phyloP scores from a whole-genome alignment of 2,888 invertebrate species.

The Ennomos fuscantarius region DNA sequence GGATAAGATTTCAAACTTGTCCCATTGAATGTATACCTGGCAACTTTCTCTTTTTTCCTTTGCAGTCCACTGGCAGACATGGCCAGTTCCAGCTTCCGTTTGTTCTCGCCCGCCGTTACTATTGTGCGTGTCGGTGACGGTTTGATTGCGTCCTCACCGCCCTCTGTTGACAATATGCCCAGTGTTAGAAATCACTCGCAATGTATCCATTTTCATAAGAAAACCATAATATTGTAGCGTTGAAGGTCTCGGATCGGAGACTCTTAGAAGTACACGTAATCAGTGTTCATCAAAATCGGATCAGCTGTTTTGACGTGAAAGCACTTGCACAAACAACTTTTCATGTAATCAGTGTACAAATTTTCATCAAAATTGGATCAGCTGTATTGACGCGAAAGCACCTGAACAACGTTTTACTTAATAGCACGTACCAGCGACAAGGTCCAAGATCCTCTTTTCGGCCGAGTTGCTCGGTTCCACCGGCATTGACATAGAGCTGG shows the following conservation, averaged over 20 bases:
- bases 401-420: too few relatives aligned
- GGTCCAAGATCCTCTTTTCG: constrained; percentile 89
- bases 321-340: neutral
- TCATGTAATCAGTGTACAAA: neutral
- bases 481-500: constrained; percentile 89
- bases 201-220: too few relatives aligned
- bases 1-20: too few relatives aligned
- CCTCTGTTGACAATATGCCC: constrained; percentile 56
- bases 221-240: too few relatives aligned
- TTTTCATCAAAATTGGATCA: too few relatives aligned
- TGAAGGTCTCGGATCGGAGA: too few relatives aligned
- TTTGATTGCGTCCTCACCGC: constrained; percentile 86
- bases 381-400: too few relatives aligned
- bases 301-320: too few relatives aligned
- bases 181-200: too few relatives aligned
- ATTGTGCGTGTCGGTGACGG: constrained; percentile 87
- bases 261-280: too few relatives aligned
- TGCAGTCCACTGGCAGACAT: constrained; percentile 87
- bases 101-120: constrained; percentile 85
- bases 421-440: constrained; percentile 75
- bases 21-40: constrained; percentile 55
- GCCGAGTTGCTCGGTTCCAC: constrained; percentile 90
- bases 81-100: constrained; percentile 91
- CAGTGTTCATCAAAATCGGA: too few relatives aligned
- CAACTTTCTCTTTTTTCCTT: constrained; percentile 88